Conservation (phyloP, 2,113 vertebrate genomes). For the Ibidorhyncha struthersii region DNA sequence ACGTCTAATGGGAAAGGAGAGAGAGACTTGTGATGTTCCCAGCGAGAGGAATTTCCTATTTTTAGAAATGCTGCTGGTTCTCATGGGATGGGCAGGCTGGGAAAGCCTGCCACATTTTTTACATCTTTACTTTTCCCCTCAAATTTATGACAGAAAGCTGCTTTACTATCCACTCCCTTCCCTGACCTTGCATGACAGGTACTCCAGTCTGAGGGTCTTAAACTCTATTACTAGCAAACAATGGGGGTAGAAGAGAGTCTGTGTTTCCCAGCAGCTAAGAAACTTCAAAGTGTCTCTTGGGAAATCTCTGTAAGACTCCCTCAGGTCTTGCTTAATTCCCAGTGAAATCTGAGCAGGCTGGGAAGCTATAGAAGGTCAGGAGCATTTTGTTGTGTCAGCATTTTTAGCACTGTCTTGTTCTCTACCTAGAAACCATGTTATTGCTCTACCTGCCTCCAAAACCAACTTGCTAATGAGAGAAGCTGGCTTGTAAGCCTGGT, state of each 20-base stretch:
- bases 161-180: background rate
- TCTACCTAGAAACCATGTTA: background rate
- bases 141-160: background rate
- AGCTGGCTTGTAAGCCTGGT: background rate
- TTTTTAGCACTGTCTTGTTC: constrained; percentile 9
- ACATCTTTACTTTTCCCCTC: background rate
- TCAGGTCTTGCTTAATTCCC: background rate
- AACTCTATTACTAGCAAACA: background rate
- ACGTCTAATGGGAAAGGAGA: background rate
- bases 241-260: background rate
- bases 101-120: background rate
- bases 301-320: background rate
- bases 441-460: constrained; percentile 17
- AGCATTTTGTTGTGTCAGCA: background rate
- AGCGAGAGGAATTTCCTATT: constrained; percentile 29
- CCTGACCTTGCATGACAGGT: background rate
- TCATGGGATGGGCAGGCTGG: background rate
- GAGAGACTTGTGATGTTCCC: background rate
- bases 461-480: background rate
- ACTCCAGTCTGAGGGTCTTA: background rate
- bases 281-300: background rate
- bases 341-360: constrained; percentile 29
- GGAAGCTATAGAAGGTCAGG: background rate
- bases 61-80: constrained; percentile 45
- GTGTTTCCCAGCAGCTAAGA: background rate